Conservation (phyloP, 2,888 invertebrate genomes). For the Caenorhabditis becei region DNA sequence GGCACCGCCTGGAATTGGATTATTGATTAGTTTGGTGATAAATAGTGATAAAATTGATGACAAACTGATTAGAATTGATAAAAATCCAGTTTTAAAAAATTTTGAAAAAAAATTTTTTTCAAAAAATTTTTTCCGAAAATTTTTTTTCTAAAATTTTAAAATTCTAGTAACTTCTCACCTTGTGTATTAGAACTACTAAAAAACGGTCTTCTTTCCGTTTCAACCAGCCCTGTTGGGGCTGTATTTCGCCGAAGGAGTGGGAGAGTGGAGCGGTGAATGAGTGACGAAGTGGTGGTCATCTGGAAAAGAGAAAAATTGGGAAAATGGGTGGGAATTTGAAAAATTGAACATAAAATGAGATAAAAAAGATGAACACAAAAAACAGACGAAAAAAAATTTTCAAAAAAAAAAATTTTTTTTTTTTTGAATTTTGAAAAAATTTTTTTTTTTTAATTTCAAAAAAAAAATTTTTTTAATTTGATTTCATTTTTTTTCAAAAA, state of each 20-base stretch:
- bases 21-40: too few relatives aligned
- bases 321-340: too few relatives aligned
- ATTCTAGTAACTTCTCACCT: constrained; percentile 4
- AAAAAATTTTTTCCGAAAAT: neutral
- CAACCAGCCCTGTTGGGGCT: constrained; percentile 1
- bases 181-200: constrained; percentile 41
- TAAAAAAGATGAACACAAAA: neutral
- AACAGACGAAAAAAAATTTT: neutral
- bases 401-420: neutral
- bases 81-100: constrained; percentile 1
- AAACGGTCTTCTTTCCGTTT: constrained; percentile 19
- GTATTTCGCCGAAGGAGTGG: constrained; percentile 36
- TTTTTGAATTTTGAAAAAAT: neutral
- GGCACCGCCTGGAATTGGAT: constrained; percentile 29
- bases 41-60: too few relatives aligned
- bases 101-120: constrained; percentile 8
- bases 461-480: too few relatives aligned
- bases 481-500: too few relatives aligned
- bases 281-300: constrained; percentile 32
- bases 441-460: too few relatives aligned
- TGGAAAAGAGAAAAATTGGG: neutral
- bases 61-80: too few relatives aligned
- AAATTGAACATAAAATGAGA: neutral
- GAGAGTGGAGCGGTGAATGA: constrained; percentile 32
- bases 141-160: neutral